Evolutionary conservation across 2,888 invertebrate species (phyloP), one percentile per base, ranked within the genome.

Genomic region (Autographa gamma): DNA sequence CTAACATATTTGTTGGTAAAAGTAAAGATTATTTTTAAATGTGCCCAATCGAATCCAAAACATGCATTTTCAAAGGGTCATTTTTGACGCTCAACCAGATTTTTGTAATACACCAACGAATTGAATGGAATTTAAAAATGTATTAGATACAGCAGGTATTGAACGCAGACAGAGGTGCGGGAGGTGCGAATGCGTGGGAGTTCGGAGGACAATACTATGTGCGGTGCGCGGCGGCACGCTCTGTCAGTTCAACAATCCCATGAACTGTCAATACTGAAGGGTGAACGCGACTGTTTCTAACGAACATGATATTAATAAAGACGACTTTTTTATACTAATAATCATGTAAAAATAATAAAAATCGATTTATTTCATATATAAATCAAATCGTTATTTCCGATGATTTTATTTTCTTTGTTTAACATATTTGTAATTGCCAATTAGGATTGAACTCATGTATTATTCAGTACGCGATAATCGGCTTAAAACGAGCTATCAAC

Each of bases 231-330:
- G 74, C 66, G 77, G 61, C 75, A 74, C 81, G 84, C 77, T 76
- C 82, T 82, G 85, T 81, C 88, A 88, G 93, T 93, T 93, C 93
- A 93, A 93, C 90, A 93, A 89, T 92, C 93, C 88, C 89, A 85
- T 86, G 88, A 77, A 71, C 80, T 77, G 69, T 80, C 80, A 81
- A 79, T 83, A 77, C 71, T 77, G 81, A 74, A 69, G 25, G 1
- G 73, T 77, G 80, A 71, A 73, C 74, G 38, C 80, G 73, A 77
- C 77, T 59, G 69, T 59, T 66, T 25, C 25, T 66, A 25, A 60
- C 43, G 52, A 64, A 79, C 61, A 75, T 60, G 43, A 66, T 69
- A 65, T 7, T 8, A 25, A 25, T 25, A 25, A 25, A 25, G 25
- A 25, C 1, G 25, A 25, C 25, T 25, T 25, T 25, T 25, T 25